Conservation (phyloP, 2,888 invertebrate species). For the Blera fallax region DNA sequence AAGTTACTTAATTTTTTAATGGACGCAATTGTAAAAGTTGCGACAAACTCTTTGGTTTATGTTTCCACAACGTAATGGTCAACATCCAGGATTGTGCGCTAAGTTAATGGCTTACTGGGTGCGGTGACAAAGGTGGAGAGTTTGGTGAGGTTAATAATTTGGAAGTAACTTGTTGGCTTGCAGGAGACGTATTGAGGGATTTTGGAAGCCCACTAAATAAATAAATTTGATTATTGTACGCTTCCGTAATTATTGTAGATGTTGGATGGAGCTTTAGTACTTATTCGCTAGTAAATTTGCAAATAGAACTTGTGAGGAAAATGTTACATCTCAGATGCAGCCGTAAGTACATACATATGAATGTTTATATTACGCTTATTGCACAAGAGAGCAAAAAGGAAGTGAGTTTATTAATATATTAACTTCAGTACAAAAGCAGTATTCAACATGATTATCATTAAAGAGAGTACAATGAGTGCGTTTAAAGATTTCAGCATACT, state of each 20-base stretch:
- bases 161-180: constrained; percentile 34
- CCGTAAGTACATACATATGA: too few species aligned
- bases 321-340: too few species aligned
- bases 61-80: constrained; percentile 11
- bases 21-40: constrained; percentile 57
- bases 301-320: too few species aligned
- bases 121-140: not conserved
- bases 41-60: constrained; percentile 58
- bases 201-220: constrained; percentile 1
- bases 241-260: not conserved
- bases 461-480: too few species aligned
- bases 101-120: constrained; percentile 2
- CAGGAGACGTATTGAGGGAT: not conserved
- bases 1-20: constrained; percentile 66
- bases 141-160: constrained; percentile 14
- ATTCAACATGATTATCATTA: too few species aligned
- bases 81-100: constrained; percentile 15
- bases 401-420: too few species aligned
- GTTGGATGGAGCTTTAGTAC: not conserved
- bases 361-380: too few species aligned
- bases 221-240: constrained; percentile 3
- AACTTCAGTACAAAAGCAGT: too few species aligned
- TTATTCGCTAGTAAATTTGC: not conserved
- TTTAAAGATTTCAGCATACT: too few species aligned
- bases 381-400: too few species aligned